Evolutionary conservation across 1,140 invertebrate species (phyloP).

Genomic region (Drosophila nikananu): DNA sequence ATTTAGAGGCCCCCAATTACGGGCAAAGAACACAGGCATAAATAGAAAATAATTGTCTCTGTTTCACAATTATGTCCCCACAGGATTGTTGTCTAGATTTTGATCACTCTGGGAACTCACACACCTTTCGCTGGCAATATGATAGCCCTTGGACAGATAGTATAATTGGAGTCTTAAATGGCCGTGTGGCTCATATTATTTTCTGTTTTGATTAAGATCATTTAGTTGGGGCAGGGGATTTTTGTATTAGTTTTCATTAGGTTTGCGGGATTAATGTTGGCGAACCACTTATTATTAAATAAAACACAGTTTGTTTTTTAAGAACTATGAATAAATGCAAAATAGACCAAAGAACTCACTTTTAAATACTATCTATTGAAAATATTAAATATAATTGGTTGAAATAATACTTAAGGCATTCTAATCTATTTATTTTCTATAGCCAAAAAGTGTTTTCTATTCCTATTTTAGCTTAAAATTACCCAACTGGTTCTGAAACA

Average conservation of each 20-base stretch:
- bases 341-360: too few relatives aligned
- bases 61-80: slow-evolving; percentile 73
- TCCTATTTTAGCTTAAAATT: too few relatives aligned
- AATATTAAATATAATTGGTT: too few relatives aligned
- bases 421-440: too few relatives aligned
- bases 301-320: too few relatives aligned
- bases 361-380: too few relatives aligned
- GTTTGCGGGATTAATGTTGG: neutral
- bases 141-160: slow-evolving; percentile 19
- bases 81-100: slow-evolving; percentile 29
- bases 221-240: neutral
- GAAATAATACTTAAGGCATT: too few relatives aligned
- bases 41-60: slow-evolving; percentile 72
- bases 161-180: slow-evolving; percentile 32
- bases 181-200: slow-evolving; percentile 13
- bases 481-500: too few relatives aligned
- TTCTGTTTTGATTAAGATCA: slow-evolving; percentile 9
- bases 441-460: too few relatives aligned
- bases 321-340: too few relatives aligned
- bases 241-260: neutral
- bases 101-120: slow-evolving; percentile 57
- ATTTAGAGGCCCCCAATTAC: slow-evolving; percentile 21
- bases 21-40: slow-evolving; percentile 20
- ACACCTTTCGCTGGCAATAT: slow-evolving; percentile 48
- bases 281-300: neutral